Base-by-base conservation (phyloP, 2,888 invertebrate species). In the Epirrita christyi region DNA sequence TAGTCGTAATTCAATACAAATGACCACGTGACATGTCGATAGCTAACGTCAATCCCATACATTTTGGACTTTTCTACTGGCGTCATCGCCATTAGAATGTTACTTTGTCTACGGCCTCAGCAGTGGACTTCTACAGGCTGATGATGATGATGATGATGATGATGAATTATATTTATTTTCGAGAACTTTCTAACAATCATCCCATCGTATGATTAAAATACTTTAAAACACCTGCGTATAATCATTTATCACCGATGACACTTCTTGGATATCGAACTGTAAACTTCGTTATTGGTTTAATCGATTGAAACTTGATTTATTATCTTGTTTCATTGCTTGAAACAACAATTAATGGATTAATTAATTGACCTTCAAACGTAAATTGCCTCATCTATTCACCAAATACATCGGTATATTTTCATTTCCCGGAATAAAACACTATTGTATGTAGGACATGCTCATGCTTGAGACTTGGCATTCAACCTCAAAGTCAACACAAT, bases 221-320 rank as follows among this genome's bases (percentile, higher is more conserved):
- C 70, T 73, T 72, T 55, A 55, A 65, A 72, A 67, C 80, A 81
- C 75, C 81, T 81, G 81, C 73, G 73, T 54, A 45, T 67, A 72
- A 77, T 76, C 77, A 67, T 78, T 79, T 76, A 73, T 79, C 79
- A 67, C 71, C 67, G 60, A 67, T 67, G 78, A 74, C 79, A 76
- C 73, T 75, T 75, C 57, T 66, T 61, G 59, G 72, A 67, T 71
- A 72, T 76, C 71, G 71, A 75, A 72, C 73, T 69, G 61, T 61
- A 64, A 79, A 81, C 75, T 81, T 80, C 65, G 75, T 76, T 73
- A 74, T 77, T 75, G 67, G 66, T 75, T 75, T 68, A 71, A 73
- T 75, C 71, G 67, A 53, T 65, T 7, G 72, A 63, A 63, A 70
- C 71, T 69, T 78, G 75, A 55, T 68, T 79, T 75, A 56, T 69